Evolutionary conservation across 2,888 invertebrate genomes (phyloP), one percentile per base, ranked within the genome.

Genomic region (Drosophila lutescens): DNA sequence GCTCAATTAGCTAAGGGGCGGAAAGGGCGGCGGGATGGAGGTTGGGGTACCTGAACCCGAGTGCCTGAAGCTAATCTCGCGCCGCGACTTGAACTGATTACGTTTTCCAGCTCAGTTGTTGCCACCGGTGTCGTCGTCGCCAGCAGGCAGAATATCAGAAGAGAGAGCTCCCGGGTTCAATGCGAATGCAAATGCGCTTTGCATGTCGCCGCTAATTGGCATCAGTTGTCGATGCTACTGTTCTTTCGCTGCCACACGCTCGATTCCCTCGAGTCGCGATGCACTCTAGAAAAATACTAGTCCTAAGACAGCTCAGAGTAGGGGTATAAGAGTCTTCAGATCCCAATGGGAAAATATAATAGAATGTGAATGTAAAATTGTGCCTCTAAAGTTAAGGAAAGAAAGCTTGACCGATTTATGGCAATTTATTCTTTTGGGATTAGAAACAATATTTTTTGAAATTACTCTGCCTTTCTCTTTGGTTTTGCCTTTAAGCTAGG

Each of bases 201-300:
- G 80, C 85, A 82, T 85, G 85, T 85, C 75, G 71, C 89, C 80
- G 88, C 89, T 85, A 85, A 85, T 85, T 85, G 85, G 85, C 86
- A 79, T 78, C 78, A 82, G 88, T 87, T 89, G 88, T 85, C 87
- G 87, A 88, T 82, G 72, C 71, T 57, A 82, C 57, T 49, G 49
- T 65, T 68, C 51, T 69, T 68, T 75, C 36, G 58, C 26, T 26
- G 46, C 38, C 53, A 41, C 49, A 71, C 6, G 26, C 36, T 55
- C 61, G 32, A 32, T 53, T 54, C 40, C 41, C 55, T 15, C 41
- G 15, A 34, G 23, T 40, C 2, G 6, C 57, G 13, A 3, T 63
- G 34, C 66, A 63, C 65, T 59, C 2, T 17, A 26, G 12, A 15
- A 38, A 57, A 54, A 55, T 26, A 7, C 8, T 17, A 0, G 4